A percentile compares a stretch with the other conserved stretches of the same genome.
These are phyloP conservation scores for Silvanus unidentatus DNA, from an alignment of 2,888 invertebrate genomes.

Conservation along the genomic window DNA sequence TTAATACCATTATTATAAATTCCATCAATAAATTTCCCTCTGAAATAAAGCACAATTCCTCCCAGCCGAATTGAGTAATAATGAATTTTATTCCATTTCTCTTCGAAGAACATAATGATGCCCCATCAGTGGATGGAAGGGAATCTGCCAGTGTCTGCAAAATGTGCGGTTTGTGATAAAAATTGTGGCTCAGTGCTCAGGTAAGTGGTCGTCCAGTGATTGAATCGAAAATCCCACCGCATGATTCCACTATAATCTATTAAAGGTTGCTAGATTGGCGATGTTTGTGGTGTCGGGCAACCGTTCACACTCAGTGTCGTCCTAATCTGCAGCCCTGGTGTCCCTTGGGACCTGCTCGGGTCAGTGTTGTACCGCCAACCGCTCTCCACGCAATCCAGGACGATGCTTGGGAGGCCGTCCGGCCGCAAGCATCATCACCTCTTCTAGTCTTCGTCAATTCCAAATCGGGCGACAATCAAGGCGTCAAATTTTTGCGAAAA, in stretches of 20 bases:
- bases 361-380: conserved; percentile 92
- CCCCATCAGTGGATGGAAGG: conserved; percentile 99
- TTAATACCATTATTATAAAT: no score
- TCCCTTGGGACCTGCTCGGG: conserved; percentile 79
- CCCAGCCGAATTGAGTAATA: no score
- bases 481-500: conserved; percentile 88
- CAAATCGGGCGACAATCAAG: conserved; percentile 97
- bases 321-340: conserved; percentile 74
- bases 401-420: conserved; percentile 85
- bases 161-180: conserved; percentile 90
- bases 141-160: conserved; percentile 89
- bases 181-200: conserved; percentile 93
- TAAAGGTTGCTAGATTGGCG: conserved; percentile 87
- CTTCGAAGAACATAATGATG: conserved; percentile 86
- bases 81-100: no score
- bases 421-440: conserved; percentile 61
- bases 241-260: neutral
- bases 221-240: conserved; percentile 3
- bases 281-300: conserved; percentile 92
- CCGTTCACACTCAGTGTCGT: conserved; percentile 87
- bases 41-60: no score
- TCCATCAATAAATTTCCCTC: no score
- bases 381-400: conserved; percentile 88
- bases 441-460: conserved; percentile 96
- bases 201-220: conserved; percentile 44